Base-by-base conservation (phyloP, 1,140 invertebrate genomes). In the Eurosta solidaginis region DNA sequence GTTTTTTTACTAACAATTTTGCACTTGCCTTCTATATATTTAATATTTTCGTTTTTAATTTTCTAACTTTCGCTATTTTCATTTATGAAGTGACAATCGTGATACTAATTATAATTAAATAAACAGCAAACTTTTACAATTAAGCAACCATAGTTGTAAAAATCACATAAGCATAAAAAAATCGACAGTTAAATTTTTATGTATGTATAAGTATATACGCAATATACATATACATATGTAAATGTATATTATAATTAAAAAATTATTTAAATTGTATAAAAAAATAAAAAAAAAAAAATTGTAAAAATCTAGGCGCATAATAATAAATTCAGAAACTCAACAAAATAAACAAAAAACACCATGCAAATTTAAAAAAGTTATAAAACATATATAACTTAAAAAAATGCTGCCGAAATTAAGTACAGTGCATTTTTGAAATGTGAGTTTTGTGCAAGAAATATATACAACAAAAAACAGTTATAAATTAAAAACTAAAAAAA, bases 91-190 rank as follows among this genome's bases (percentile, higher is more conserved):
- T 59, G 78, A 79, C 78, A 79, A 79, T 79, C 78, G 78, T 79
- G 78, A 79, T 79, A 79, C 76, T 79, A 79, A 79, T 79, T 79
- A 68, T 79, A 79, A 76, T 76, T 63, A 59, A 74, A 63, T 4
- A 54, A 75, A 78, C 49, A 50, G 77, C 68, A 74, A 78, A 74
- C 68, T 33, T 78, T 42, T 50, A 78, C 12, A 78, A 25, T 42
- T 68, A 74, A 78, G 44, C 36, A 4, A 52, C 49, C 10, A 54
- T 25, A 54, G 6, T 20, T 9, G 9, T 27, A 27, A 54, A 49
- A 22, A 74, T 49, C 14, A 49, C 10, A 49, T 44, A 75, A 42
- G n/a, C 29, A 45, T 25, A 25, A 27, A 63, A 63, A 9, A 63
- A 29, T 25, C 40, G 29, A 29, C 12, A 4, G 29, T 63, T 14